phyloP scores from a whole-genome alignment of 2,113 vertebrate genomes.

The Recurvirostra avosetta region DNA sequence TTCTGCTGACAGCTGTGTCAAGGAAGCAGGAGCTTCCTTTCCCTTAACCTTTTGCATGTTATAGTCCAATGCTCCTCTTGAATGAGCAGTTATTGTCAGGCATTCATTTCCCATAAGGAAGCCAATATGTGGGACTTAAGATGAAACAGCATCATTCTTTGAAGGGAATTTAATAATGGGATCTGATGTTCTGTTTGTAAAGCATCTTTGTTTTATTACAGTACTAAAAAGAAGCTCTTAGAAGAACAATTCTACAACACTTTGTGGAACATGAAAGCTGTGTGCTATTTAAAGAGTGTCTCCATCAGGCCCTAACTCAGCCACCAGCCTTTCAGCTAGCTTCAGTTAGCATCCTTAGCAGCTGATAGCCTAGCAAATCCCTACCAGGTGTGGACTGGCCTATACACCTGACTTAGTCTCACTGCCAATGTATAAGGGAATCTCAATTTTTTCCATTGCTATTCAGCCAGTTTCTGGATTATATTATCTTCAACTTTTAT shows the following conservation, averaged over 20 bases:
- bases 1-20: not conserved
- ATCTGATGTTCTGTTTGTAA: not conserved
- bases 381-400: not conserved
- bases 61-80: not conserved
- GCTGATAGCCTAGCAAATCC: not conserved
- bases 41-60: not conserved
- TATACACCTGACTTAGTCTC: not conserved
- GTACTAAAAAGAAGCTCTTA: not conserved
- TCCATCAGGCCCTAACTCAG: not conserved
- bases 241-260: not conserved
- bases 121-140: not conserved
- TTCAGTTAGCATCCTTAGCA: not conserved
- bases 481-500: not conserved
- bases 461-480: not conserved
- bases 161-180: not conserved
- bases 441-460: not conserved
- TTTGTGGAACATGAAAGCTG: not conserved
- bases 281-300: not conserved
- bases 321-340: not conserved
- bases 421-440: not conserved
- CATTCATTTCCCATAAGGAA: not conserved
- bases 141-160: not conserved
- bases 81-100: not conserved
- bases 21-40: not conserved
- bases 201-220: not conserved